phyloP scores from a whole-genome alignment of 1,140 invertebrate species.

The Drosophila malerkotliana region DNA sequence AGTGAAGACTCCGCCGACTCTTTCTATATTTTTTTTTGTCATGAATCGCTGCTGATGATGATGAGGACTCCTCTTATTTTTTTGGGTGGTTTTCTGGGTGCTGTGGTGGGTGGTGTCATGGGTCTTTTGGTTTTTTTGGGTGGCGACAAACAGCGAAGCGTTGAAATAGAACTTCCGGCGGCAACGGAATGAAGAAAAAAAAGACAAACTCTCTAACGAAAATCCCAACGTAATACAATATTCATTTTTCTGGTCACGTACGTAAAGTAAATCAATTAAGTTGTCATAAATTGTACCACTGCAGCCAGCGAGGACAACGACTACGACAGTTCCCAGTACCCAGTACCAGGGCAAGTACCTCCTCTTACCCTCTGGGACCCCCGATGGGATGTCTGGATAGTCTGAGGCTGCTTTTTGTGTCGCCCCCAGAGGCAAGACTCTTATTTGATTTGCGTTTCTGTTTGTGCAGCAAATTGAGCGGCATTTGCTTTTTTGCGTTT shows the following conservation, averaged over 20 bases:
- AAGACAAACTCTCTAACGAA: conserved; percentile 64
- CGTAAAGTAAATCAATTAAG: conserved; percentile 83
- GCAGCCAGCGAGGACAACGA: conserved; percentile 56
- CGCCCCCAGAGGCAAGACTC: conserved; percentile 29
- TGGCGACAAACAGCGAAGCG: conserved; percentile 50
- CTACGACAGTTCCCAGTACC: neutral
- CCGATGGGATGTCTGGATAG: neutral
- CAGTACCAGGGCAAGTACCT: neutral
- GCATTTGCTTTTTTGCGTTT: conserved; percentile 63
- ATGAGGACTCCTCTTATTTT: neutral
- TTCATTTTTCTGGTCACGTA: conserved; percentile 83
- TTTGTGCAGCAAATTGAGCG: conserved; percentile 76
- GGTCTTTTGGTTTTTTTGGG: neutral
- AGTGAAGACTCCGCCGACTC: conserved; percentile 27
- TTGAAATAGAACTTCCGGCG: conserved; percentile 75
- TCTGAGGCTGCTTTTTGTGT: conserved; percentile 5
- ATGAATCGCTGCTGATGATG: conserved; percentile 1
- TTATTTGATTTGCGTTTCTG: conserved; percentile 69
- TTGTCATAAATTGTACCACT: conserved; percentile 81
- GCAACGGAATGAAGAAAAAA: conserved; percentile 6
- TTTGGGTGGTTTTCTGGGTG: neutral
- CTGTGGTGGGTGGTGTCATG: conserved; percentile 1
- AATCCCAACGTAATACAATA: conserved; percentile 82
- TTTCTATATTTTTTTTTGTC: neutral
- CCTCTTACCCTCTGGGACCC: too few relatives aligned